phyloP scores from a whole-genome alignment of 2,888 invertebrate species.

The Melinaea menophilus region DNA sequence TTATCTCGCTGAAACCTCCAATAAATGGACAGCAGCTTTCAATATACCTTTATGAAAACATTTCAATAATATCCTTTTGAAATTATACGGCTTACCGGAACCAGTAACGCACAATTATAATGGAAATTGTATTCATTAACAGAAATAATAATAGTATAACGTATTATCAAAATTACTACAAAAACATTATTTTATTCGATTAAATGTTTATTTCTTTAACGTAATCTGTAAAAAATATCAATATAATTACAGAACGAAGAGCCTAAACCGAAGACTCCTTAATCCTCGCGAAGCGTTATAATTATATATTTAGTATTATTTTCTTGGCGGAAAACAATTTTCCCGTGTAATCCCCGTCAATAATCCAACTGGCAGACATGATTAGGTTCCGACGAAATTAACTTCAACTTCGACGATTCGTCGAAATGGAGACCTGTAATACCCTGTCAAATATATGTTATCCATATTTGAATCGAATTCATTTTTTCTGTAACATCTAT shows the following conservation, averaged over 20 bases:
- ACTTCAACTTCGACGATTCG: conserved; percentile 24
- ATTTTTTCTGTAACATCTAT: not conserved
- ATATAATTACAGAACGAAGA: not conserved
- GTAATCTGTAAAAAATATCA: not conserved
- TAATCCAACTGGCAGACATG: conserved; percentile 27
- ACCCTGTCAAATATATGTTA: not conserved
- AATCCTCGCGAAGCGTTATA: conserved; percentile 20
- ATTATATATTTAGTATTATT: conserved; percentile 28
- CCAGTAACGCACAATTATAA: not conserved
- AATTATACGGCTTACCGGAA: not conserved
- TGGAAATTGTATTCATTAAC: not conserved
- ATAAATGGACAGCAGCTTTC: not conserved
- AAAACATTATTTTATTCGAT: not conserved
- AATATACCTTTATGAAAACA: not conserved
- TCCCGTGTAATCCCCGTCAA: conserved; percentile 27
- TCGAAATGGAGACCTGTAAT: conserved; percentile 8
- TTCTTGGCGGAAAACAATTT: conserved; percentile 27
- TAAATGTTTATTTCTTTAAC: not conserved
- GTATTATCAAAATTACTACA: not conserved
- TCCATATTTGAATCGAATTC: not conserved
- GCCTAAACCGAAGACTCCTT: conserved; percentile 2
- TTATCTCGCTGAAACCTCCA: not conserved
- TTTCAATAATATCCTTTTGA: not conserved
- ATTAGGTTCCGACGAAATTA: conserved; percentile 30
- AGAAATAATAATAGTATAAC: not conserved